Percentiles rank a stretch among this genome's conserved stretches.
phyloP scores from a whole-genome alignment of 1,140 invertebrate species.

The Wasmannia auropunctata region DNA sequence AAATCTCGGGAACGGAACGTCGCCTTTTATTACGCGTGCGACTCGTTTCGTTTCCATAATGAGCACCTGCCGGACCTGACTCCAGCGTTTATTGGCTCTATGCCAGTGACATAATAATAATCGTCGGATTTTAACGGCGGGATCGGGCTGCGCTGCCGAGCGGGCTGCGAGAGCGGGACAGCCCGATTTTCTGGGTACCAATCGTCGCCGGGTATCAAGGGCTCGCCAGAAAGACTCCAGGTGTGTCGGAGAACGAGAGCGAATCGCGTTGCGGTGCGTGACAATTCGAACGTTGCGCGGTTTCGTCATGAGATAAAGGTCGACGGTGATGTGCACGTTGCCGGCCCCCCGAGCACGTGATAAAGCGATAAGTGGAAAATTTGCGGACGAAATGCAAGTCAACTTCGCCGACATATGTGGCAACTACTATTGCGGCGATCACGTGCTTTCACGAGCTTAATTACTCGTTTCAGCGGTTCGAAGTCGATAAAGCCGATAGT shows the following conservation, averaged over 20 bases:
- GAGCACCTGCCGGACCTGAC: not conserved
- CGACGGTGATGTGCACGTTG: not conserved
- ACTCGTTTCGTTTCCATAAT: conserved; percentile 20
- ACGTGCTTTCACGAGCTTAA: conserved; percentile 33
- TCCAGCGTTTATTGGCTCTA: conserved; percentile 28
- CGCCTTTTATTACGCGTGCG: conserved; percentile 31
- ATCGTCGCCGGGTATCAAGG: not conserved
- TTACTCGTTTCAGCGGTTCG: conserved; percentile 9
- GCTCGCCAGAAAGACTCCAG: not conserved
- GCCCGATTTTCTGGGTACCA: not conserved
- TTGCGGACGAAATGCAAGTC: conserved; percentile 47
- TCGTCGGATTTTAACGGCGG: conserved; percentile 1
- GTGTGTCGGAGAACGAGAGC: not conserved
- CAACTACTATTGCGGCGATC: conserved; percentile 23
- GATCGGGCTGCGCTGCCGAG: not conserved
- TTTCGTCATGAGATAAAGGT: conserved; percentile 59
- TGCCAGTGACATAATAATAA: conserved; percentile 32
- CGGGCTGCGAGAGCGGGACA: too few relatives aligned
- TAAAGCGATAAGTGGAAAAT: conserved; percentile 63
- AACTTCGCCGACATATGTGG: not conserved
- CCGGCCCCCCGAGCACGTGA: conserved; percentile 10
- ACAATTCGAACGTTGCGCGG: conserved; percentile 41
- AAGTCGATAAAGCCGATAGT: conserved; percentile 40
- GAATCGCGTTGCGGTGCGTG: conserved; percentile 24
- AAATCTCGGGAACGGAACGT: not conserved